Evolutionary conservation across 2,113 vertebrate species (phyloP).

Genomic region (Hyla sarda): DNA sequence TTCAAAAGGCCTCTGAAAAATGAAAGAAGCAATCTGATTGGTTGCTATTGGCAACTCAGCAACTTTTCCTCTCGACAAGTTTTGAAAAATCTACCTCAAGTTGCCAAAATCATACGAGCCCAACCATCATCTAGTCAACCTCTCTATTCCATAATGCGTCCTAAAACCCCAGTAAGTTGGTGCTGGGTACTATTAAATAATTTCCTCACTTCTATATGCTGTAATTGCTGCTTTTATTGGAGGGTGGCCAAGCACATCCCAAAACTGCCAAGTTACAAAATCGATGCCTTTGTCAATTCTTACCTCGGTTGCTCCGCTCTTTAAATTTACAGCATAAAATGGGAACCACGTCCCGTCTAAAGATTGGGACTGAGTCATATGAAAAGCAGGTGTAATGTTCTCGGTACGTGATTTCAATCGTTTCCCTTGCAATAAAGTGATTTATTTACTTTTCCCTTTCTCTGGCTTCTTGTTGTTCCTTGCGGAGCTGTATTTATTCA

Average conservation of each 20-base stretch:
- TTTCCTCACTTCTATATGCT: background rate
- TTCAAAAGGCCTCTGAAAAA: too few species aligned
- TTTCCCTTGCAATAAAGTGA: constrained; percentile 29
- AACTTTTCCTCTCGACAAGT: too few species aligned
- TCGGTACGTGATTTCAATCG: constrained; percentile 26
- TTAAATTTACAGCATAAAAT: constrained; percentile 34
- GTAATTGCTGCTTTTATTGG: constrained; percentile 17
- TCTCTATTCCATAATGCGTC: background rate
- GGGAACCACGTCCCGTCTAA: constrained; percentile 6
- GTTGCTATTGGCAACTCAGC: too few species aligned
- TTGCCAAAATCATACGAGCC: background rate
- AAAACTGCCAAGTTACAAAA: constrained; percentile 18
- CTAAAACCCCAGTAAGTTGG: background rate
- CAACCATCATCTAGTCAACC: background rate
- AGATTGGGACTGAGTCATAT: constrained; percentile 1
- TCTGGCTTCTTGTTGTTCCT: constrained; percentile 27
- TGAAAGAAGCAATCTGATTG: too few species aligned
- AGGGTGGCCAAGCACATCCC: background rate
- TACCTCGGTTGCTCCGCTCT: background rate
- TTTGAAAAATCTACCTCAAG: too few species aligned
- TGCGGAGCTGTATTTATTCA: constrained; percentile 49
- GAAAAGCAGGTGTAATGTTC: constrained; percentile 36
- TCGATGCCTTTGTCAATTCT: constrained; percentile 39
- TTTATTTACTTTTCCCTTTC: constrained; percentile 37
- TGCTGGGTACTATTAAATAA: background rate